Base-by-base conservation (phyloP, 1,140 invertebrate species). In the Rhynchophorus ferrugineus region DNA sequence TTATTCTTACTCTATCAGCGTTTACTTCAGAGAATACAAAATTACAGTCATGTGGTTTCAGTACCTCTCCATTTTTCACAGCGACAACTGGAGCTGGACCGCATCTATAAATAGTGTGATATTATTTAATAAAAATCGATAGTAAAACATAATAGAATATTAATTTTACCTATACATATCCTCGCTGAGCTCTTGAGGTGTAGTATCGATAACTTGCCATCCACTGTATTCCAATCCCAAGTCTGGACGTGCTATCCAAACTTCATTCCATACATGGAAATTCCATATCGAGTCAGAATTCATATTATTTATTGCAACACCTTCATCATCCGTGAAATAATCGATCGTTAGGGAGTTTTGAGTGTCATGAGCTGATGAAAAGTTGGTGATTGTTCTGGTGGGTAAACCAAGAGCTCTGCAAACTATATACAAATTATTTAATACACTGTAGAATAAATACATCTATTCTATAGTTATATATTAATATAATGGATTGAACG, bases 261-360 rank as follows among this genome's bases (percentile, higher is more conserved):
- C 85, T 71, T 96, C 93, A 69, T 91, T 91, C 94, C 93, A 97
- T 2, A 95, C 91, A 63, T 96, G 94, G 67, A 91, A 96, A 64
- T 95, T 95, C 91, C 91, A 94, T 45, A 93, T 83, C 0, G 89
- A 91, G 68, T 95, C 91, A 9, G 76, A 82, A 57, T 85, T 89
- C 21, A 89, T 73, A 49, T 89, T 83, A 38, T 91, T 83, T 66
- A 92, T 78, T 7, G 84, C 75, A 62, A 83, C 81, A 9, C 89
- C 89, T 19, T 91, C 78, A 0, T 81, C 78, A 64, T 91, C 84
- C 34, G 91, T 84, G 66, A 93, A 92, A 39, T 85, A 85, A 64
- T 96, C 92, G 5, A 95, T 84, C 0, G 91, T 95, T n/a, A 95
- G 71, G 57, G 84, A 91, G 48, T 80, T 82, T 63, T 95, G 86